These are phyloP conservation scores for Zaprionus nigranus DNA, from an alignment of 1,140 invertebrate species.

Conservation along the genomic window DNA sequence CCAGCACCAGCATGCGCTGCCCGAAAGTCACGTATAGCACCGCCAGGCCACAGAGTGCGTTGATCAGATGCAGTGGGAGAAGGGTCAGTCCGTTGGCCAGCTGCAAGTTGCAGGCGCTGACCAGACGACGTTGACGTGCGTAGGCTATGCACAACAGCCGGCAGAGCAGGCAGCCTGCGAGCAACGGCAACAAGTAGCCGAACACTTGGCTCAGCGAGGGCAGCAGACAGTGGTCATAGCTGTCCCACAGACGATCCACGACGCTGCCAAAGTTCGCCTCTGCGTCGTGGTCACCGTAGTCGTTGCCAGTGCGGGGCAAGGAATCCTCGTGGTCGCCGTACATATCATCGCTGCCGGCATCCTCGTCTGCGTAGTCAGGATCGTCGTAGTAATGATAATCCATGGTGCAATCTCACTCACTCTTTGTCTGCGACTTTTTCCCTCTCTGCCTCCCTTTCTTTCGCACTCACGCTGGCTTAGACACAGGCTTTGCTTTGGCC, in stretches of 20 bases:
- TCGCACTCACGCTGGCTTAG: neutral
- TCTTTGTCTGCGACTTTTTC: neutral
- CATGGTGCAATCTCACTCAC: conserved; percentile 30
- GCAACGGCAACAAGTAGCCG: conserved; percentile 43
- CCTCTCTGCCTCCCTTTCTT: neutral
- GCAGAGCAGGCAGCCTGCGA: conserved; percentile 49
- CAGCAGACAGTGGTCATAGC: conserved; percentile 47
- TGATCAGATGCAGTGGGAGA: conserved; percentile 56
- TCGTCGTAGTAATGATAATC: conserved; percentile 75
- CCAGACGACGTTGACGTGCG: neutral
- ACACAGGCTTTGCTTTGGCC: neutral
- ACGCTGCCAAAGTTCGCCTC: neutral
- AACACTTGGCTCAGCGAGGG: conserved; percentile 51
- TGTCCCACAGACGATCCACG: conserved; percentile 33
- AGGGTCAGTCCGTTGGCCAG: neutral
- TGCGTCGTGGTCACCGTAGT: neutral
- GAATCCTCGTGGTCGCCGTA: conserved; percentile 20
- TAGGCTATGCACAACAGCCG: conserved; percentile 32
- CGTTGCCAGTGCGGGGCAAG: neutral
- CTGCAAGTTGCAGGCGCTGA: neutral
- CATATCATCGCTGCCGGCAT: conserved; percentile 19
- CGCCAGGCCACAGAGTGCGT: conserved; percentile 40
- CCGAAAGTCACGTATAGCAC: conserved; percentile 53
- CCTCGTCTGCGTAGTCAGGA: conserved; percentile 60
- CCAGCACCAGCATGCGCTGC: conserved; percentile 42